Percentiles rank a stretch among this genome's conserved stretches.
These are phyloP conservation scores for Nomada lathburiana DNA, from an alignment of 2,888 invertebrate species.

Conservation along the genomic window DNA sequence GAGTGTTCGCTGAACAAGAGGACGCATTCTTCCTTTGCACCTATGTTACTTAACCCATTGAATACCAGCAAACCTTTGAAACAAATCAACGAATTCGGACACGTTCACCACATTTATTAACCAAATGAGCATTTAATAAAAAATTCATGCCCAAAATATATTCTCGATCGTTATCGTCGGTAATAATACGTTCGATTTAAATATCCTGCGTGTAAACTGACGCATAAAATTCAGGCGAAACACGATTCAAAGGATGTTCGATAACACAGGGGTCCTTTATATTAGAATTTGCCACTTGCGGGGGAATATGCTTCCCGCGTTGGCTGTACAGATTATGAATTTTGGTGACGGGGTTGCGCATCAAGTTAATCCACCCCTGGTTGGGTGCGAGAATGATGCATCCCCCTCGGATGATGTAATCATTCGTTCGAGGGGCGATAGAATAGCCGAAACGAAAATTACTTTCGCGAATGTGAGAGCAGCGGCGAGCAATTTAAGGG, in stretches of 20 bases:
- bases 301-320: slow-evolving; percentile 53
- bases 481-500: slow-evolving; percentile 66
- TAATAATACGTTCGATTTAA: not conserved
- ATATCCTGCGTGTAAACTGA: not conserved
- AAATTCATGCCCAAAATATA: too few species aligned
- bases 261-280: slow-evolving; percentile 44
- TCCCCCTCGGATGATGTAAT: slow-evolving; percentile 76
- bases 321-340: slow-evolving; percentile 68
- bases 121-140: too few species aligned
- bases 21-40: too few species aligned
- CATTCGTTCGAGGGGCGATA: slow-evolving; percentile 73
- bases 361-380: slow-evolving; percentile 71
- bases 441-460: slow-evolving; percentile 73
- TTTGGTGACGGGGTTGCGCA: slow-evolving; percentile 70
- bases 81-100: too few species aligned
- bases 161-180: too few species aligned
- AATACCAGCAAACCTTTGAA: too few species aligned
- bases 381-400: slow-evolving; percentile 73
- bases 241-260: slow-evolving; percentile 15
- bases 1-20: slow-evolving; percentile 3
- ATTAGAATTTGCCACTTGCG: slow-evolving; percentile 48
- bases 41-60: not conserved
- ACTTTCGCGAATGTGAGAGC: slow-evolving; percentile 71
- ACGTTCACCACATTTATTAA: too few species aligned
- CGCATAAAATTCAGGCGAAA: not conserved